Evolutionary conservation across 2,888 invertebrate species (phyloP), one percentile per base, ranked within the genome.

Genomic region (Poecilus cupreus): DNA sequence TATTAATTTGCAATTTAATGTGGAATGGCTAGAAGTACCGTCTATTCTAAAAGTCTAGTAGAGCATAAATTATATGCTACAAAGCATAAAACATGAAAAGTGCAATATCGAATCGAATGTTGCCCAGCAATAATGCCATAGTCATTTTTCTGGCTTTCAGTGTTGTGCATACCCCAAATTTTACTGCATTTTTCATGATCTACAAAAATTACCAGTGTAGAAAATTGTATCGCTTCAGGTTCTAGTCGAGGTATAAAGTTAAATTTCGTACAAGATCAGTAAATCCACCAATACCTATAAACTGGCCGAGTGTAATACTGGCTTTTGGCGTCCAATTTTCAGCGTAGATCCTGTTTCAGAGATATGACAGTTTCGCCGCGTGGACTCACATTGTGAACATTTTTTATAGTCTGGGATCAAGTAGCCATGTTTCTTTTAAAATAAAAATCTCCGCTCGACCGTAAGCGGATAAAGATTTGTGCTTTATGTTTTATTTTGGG

Each of bases 231-330:
- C 32, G 4, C 8, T 32, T 32, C 0, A 32, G 32, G 6, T 32
- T 32, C 8, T 32, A 32, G 32, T 32, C 6, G 32, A 32, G 4
- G 32, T 8, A 3, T 32, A 43, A 43, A 11, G 43, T 43, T 11
- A 60, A 60, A 26, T 26, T 60, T 60, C 22, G 6, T 24, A 24
- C 37, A 37, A 68, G 32, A 18, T 68, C 68, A 18, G 39, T 43
- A 68, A 64, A 68, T 68, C 68, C 39, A 32, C 11, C 68, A 68
- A 68, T 68, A 68, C n/a, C 68, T 54, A 68, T 68, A 68, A 68
- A 68, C 18, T 68, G 32, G 11, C 20, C 68, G 20, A 32, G 22
- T 68, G 39, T 39, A 68, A 68, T 68, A 39, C 68, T 11, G 37
- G 16, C 37, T 68, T 68, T 43, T 11, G 16, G 18, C 37, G 68